phyloP scores from a whole-genome alignment of 2,888 invertebrate species.

The Thereva nobilitata region DNA sequence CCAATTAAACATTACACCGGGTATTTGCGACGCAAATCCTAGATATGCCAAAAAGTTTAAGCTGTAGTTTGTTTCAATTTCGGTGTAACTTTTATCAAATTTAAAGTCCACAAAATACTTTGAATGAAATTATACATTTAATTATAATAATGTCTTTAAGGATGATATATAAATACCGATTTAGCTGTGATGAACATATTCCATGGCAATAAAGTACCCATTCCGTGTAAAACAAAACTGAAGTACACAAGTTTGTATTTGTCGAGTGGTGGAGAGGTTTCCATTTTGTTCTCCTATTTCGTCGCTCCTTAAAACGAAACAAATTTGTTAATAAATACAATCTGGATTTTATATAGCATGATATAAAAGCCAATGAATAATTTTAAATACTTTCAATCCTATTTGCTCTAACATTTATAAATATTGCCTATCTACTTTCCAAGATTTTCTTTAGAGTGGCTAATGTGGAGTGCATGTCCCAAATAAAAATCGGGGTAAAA shows the following conservation, averaged over 20 bases:
- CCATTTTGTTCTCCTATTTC: conserved; percentile 70
- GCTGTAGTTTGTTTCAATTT: conserved; percentile 62
- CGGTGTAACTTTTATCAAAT: conserved; percentile 65
- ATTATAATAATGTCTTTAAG: too few relatives aligned
- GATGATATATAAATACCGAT: too few relatives aligned
- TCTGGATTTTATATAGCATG: too few relatives aligned
- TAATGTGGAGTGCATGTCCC: too few relatives aligned
- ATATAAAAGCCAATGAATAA: too few relatives aligned
- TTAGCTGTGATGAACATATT: conserved; percentile 99
- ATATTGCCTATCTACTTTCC: too few relatives aligned
- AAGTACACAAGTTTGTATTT: conserved; percentile 81
- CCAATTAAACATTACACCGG: conserved; percentile 93
- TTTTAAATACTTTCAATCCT: too few relatives aligned
- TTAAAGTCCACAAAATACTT: conserved; percentile 91
- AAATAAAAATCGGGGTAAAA: too few relatives aligned
- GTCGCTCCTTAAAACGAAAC: conserved; percentile 59
- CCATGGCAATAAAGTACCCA: conserved; percentile 96
- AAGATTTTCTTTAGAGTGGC: too few relatives aligned
- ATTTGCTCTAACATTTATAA: too few relatives aligned
- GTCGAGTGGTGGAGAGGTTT: conserved; percentile 78
- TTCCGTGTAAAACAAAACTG: conserved; percentile 88
- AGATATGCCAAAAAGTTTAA: conserved; percentile 82
- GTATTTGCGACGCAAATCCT: conserved; percentile 89
- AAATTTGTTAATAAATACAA: too few relatives aligned
- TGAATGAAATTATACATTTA: conserved; percentile 46